Conservation (phyloP, 2,797 vertebrate species). For the Phalanger gymnotis region DNA sequence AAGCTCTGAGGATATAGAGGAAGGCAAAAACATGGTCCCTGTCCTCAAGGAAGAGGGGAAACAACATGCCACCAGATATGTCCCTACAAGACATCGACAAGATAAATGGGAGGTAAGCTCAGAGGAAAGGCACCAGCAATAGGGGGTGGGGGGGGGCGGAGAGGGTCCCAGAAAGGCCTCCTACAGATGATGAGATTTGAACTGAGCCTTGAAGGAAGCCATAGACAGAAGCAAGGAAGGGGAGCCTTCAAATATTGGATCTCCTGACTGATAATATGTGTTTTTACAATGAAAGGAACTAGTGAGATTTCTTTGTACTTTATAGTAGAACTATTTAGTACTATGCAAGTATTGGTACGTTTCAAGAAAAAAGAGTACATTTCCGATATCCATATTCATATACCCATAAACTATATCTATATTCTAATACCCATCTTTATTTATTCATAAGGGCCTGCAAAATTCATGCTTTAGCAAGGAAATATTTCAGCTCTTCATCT, state of each 20-base stretch:
- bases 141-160: too few species aligned
- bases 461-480: constrained; percentile 75
- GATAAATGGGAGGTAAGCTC: neutral
- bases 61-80: neutral
- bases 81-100: neutral
- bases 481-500: constrained; percentile 69
- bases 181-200: neutral
- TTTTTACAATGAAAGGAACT: constrained; percentile 63
- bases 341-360: neutral
- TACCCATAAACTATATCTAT: constrained; percentile 67
- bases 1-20: neutral
- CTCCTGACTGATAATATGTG: constrained; percentile 47
- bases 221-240: neutral
- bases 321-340: neutral
- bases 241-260: neutral
- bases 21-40: neutral
- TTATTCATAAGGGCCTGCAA: constrained; percentile 79
- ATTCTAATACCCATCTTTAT: constrained; percentile 73
- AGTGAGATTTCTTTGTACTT: neutral
- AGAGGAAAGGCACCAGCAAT: neutral
- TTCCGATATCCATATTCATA: constrained; percentile 64
- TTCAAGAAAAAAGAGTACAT: constrained; percentile 35
- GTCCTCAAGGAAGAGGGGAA: neutral
- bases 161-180: neutral
- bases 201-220: neutral